Percentiles rank a stretch among this genome's conserved stretches.
These are phyloP conservation scores for Pterocles gutturalis DNA, from an alignment of 2,113 vertebrate genomes.

Conservation along the genomic window DNA sequence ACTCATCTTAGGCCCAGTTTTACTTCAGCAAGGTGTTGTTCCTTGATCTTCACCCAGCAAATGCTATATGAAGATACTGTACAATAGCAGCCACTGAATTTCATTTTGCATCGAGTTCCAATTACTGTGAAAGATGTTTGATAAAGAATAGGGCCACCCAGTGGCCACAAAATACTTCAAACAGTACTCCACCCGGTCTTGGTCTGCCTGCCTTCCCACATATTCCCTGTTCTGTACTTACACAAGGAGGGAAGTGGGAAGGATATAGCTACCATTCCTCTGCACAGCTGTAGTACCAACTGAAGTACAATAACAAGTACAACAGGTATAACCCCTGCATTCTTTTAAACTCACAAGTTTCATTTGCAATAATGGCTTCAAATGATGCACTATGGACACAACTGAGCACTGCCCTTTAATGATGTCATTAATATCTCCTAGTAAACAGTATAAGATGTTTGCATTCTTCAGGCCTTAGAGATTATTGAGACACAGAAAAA, in stretches of 20 bases:
- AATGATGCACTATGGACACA: constrained; percentile 22
- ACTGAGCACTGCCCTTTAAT: background rate
- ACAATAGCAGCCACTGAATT: background rate
- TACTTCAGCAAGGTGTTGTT: background rate
- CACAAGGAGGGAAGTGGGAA: background rate
- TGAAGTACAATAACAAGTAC: background rate
- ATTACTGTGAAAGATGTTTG: background rate
- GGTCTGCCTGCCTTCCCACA: background rate
- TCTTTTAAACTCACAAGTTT: background rate
- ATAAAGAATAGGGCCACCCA: background rate
- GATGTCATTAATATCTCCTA: constrained; percentile 13
- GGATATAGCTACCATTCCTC: background rate
- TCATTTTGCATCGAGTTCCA: background rate
- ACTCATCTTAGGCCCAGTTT: background rate
- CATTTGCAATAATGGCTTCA: constrained; percentile 29
- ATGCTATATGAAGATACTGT: background rate
- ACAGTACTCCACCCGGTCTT: background rate
- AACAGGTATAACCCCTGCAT: background rate
- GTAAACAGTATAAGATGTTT: background rate
- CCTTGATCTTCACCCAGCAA: background rate
- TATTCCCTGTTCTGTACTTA: background rate
- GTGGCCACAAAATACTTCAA: background rate
- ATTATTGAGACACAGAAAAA: background rate
- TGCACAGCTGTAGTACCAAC: background rate
- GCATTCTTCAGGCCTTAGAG: constrained; percentile 8